These are phyloP conservation scores for Plusia festucae DNA, from an alignment of 2,888 invertebrate genomes.

Conservation along the genomic window DNA sequence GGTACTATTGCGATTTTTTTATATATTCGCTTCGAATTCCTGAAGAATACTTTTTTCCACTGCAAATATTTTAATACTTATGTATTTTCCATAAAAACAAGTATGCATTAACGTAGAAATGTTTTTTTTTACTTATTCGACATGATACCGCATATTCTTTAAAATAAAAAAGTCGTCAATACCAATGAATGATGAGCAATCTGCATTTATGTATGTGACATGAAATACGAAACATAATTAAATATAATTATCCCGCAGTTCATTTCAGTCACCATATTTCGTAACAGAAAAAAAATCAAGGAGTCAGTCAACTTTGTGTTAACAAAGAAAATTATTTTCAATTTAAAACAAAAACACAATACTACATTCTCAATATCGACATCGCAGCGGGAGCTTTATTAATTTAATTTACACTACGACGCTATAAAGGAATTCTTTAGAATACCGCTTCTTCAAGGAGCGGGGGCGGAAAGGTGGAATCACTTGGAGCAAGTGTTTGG, in stretches of 20 bases:
- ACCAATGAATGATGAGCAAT: too few species aligned
- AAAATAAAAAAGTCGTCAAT: too few species aligned
- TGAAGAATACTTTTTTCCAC: neutral
- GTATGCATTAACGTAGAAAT: neutral
- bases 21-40: neutral
- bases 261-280: too few species aligned
- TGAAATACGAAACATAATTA: too few species aligned
- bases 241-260: too few species aligned
- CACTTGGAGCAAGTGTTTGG: constrained; percentile 29
- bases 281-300: too few species aligned
- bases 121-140: too few species aligned
- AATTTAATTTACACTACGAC: constrained; percentile 31
- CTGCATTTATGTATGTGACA: too few species aligned
- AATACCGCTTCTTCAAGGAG: constrained; percentile 19
- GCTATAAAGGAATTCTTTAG: constrained; percentile 27
- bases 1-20: neutral
- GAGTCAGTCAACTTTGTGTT: too few species aligned
- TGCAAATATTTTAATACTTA: neutral
- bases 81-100: neutral
- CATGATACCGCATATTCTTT: too few species aligned
- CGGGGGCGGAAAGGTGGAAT: constrained; percentile 25
- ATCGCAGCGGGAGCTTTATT: constrained; percentile 40
- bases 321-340: neutral
- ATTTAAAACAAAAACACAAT: neutral
- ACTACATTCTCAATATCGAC: constrained; percentile 23